Percentiles rank a stretch among this genome's conserved stretches.
These are phyloP conservation scores for Indri indri DNA, from an alignment of 2,113 vertebrate species.

Conservation along the genomic window DNA sequence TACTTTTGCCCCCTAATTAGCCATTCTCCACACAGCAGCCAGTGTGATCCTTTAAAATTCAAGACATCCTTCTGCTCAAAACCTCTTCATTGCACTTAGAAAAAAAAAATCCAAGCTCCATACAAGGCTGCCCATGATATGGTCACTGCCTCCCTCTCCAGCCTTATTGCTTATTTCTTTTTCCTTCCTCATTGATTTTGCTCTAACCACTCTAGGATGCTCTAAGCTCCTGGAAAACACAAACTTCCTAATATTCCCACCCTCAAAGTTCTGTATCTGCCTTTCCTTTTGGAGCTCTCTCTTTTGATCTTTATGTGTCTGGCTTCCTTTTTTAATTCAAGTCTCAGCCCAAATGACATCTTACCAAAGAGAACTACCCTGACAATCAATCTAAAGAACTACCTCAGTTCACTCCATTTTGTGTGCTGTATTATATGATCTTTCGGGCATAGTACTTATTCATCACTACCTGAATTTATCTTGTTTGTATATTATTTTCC, in stretches of 20 bases:
- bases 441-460: background rate
- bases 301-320: background rate
- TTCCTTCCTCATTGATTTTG: background rate
- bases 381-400: background rate
- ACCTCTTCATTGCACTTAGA: background rate
- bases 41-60: conserved; percentile 9
- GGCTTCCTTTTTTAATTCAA: background rate
- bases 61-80: background rate
- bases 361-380: background rate
- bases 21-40: background rate
- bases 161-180: background rate
- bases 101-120: background rate
- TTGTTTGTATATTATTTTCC: background rate
- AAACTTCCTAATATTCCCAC: background rate
- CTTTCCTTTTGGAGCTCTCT: background rate
- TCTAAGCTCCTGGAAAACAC: background rate
- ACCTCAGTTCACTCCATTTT: background rate
- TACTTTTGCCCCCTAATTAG: conserved; percentile 1
- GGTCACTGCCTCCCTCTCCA: background rate
- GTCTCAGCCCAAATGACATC: background rate
- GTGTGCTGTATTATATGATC: background rate
- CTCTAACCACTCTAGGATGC: background rate
- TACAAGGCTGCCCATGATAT: too few relatives aligned
- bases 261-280: background rate
- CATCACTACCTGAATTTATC: background rate